These are phyloP conservation scores for Hippocampus comes DNA, from an alignment of 2,113 vertebrate genomes.

Conservation along the genomic window DNA sequence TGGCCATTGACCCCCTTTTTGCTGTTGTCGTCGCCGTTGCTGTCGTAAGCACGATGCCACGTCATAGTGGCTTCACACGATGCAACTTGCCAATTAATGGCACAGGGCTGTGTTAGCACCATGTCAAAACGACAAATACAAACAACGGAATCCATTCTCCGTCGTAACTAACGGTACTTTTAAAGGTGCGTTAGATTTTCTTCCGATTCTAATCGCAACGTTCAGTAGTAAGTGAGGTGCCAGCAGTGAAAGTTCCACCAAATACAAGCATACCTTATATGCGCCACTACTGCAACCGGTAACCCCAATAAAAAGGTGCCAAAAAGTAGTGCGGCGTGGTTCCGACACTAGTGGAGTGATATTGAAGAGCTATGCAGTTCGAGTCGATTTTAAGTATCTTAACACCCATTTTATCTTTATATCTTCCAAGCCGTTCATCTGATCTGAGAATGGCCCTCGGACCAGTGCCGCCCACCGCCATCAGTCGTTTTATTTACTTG, in stretches of 20 bases:
- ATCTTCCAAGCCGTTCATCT: not conserved
- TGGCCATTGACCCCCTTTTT: no score
- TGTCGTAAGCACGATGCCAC: no score
- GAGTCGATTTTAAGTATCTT: not conserved
- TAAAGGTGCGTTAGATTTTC: not conserved
- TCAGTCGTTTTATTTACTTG: conserved; percentile 29
- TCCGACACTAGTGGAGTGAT: not conserved
- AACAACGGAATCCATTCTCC: not conserved
- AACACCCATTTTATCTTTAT: not conserved
- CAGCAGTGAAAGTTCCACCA: no score
- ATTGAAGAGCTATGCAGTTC: not conserved
- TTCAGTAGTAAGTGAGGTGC: no score
- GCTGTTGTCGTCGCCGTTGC: no score
- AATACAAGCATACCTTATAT: no score
- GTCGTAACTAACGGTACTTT: not conserved
- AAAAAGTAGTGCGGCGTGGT: not conserved
- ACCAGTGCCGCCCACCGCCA: conserved; percentile 31
- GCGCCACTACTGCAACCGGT: not conserved
- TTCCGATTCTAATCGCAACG: no score
- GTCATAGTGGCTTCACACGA: no score
- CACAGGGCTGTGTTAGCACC: no score
- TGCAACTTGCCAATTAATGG: no score
- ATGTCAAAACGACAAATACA: not conserved
- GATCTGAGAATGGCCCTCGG: conserved; percentile 8
- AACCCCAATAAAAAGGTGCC: not conserved